A percentile compares a stretch with the other conserved stretches of the same genome.
phyloP scores from a whole-genome alignment of 2,113 vertebrate species.

The Coptodon bakossiorum region DNA sequence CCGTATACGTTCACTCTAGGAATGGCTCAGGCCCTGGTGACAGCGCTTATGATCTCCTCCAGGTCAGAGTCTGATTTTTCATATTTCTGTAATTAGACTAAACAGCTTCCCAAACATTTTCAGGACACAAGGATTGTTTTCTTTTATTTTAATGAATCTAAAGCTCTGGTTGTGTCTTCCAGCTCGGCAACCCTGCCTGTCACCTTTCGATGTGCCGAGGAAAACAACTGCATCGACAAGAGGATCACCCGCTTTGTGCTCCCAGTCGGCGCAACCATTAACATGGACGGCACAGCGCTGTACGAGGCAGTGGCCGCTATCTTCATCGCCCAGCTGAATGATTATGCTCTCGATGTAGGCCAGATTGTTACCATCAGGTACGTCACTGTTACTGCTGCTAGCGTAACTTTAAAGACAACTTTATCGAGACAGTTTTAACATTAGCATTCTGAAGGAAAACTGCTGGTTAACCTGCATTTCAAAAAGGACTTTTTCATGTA shows the following conservation, averaged over 20 bases:
- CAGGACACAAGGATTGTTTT: neutral
- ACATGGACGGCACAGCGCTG: conserved; percentile 97
- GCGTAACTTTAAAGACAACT: neutral
- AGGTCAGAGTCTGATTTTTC: neutral
- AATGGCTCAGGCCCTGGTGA: conserved; percentile 94
- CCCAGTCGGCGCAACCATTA: conserved; percentile 95
- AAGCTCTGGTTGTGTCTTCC: neutral
- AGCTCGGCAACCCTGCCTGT: conserved; percentile 96
- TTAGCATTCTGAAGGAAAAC: neutral
- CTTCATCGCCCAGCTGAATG: conserved; percentile 94
- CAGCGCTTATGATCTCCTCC: conserved; percentile 70
- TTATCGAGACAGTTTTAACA: neutral
- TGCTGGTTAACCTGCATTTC: neutral
- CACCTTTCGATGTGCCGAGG: conserved; percentile 95
- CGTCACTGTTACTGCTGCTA: neutral
- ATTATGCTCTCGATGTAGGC: conserved; percentile 80
- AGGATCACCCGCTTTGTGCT: conserved; percentile 95
- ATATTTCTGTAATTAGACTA: neutral
- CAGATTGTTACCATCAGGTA: conserved; percentile 96
- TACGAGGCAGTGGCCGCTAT: conserved; percentile 96
- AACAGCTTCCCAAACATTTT: accelerated
- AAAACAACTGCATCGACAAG: conserved; percentile 90
- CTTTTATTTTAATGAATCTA: neutral
- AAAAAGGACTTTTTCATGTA: neutral
- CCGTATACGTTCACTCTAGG: conserved; percentile 88